Conservation (phyloP, 2,888 invertebrate genomes). For the Protophormia terraenovae region DNA sequence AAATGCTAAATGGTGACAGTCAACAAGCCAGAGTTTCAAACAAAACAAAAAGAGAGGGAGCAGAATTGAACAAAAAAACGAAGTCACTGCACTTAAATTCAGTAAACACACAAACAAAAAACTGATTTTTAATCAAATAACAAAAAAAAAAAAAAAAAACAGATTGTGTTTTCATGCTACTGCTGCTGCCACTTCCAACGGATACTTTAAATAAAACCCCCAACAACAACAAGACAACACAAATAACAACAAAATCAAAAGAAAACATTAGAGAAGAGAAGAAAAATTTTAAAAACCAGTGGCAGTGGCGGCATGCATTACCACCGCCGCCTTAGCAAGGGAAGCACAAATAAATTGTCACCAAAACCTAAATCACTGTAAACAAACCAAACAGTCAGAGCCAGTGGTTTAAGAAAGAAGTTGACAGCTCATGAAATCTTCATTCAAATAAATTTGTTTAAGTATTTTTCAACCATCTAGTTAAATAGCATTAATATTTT, state of each 20-base stretch:
- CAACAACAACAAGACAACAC: constrained; percentile 29
- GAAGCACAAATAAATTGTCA: constrained; percentile 58
- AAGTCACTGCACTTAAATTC: constrained; percentile 57
- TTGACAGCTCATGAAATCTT: constrained; percentile 56
- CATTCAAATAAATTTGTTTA: constrained; percentile 29
- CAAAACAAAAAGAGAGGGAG: neutral
- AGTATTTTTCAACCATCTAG: constrained; percentile 29
- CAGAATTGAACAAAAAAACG: neutral
- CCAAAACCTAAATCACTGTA: constrained; percentile 55
- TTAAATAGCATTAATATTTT: too few relatives aligned
- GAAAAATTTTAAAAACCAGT: constrained; percentile 56
- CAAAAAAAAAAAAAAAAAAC: constrained; percentile 21
- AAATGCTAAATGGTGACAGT: constrained; percentile 59
- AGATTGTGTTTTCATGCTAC: constrained; percentile 23
- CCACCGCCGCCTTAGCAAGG: constrained; percentile 32
- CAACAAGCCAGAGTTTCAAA: too few relatives aligned
- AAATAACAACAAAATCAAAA: neutral
- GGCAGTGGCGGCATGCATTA: constrained; percentile 45
- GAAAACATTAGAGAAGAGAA: neutral
- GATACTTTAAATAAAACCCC: constrained; percentile 49
- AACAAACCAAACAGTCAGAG: constrained; percentile 18
- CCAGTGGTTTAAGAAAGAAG: constrained; percentile 34
- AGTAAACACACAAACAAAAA: constrained; percentile 43
- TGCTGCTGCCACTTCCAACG: constrained; percentile 36
- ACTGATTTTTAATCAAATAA: constrained; percentile 63